These are phyloP conservation scores for Orgyia antiqua DNA, from an alignment of 2,888 invertebrate species.

Conservation along the genomic window DNA sequence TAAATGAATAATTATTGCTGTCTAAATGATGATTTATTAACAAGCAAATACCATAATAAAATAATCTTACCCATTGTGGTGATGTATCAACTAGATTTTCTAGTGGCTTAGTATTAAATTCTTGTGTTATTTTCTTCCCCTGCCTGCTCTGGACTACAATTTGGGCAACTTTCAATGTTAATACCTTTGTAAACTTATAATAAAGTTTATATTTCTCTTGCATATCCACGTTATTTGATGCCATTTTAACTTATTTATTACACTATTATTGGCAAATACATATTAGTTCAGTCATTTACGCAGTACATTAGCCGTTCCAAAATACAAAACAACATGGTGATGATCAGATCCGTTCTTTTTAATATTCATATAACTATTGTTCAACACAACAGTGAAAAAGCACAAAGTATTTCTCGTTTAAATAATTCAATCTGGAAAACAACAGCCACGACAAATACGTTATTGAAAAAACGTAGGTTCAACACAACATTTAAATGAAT, in stretches of 20 bases:
- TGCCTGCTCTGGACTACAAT: constrained; percentile 95
- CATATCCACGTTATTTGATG: constrained; percentile 42
- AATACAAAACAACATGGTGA: constrained; percentile 11
- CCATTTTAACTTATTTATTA: constrained; percentile 31
- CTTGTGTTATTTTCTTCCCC: constrained; percentile 86
- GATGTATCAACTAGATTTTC: constrained; percentile 41
- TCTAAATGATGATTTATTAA: no score
- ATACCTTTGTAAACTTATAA: constrained; percentile 92
- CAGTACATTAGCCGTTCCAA: constrained; percentile 19
- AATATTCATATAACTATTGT: no score
- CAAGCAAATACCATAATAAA: no score
- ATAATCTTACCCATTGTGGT: constrained; percentile 58
- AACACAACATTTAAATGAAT: no score
- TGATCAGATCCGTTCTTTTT: no score
- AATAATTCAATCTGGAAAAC: no score
- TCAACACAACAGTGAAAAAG: no score
- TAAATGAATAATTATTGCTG: no score
- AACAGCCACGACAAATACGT: no score
- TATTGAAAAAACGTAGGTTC: no score
- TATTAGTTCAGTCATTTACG: constrained; percentile 24
- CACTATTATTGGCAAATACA: constrained; percentile 6
- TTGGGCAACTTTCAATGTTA: constrained; percentile 92
- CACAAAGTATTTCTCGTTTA: no score
- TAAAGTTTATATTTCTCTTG: constrained; percentile 89
- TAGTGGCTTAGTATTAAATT: constrained; percentile 38